Conservation (phyloP, 2,888 invertebrate genomes). For the Dryobotodes eremita region DNA sequence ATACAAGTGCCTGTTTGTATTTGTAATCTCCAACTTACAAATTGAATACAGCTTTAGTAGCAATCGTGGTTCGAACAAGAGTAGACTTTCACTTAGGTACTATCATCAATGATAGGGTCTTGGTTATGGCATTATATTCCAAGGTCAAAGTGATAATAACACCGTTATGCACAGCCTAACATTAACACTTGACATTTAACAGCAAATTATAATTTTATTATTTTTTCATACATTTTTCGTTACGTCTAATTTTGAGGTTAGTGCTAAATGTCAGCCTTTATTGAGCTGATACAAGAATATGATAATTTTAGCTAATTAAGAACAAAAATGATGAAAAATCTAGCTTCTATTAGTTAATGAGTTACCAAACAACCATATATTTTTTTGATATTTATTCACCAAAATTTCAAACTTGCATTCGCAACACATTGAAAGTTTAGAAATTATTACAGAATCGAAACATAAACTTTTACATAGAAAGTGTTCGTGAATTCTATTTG, state of each 20-base stretch:
- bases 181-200: background rate
- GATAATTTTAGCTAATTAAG: constrained; percentile 27
- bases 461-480: constrained; percentile 55
- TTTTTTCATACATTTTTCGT: background rate
- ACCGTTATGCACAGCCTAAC: background rate
- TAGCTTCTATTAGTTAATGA: background rate
- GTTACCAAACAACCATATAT: background rate
- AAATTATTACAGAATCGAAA: constrained; percentile 43
- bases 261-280: constrained; percentile 27
- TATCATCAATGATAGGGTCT: too few relatives aligned
- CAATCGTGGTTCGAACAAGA: background rate
- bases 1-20: background rate
- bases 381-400: background rate
- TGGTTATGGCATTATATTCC: too few relatives aligned
- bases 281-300: background rate
- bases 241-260: background rate
- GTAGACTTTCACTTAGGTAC: too few relatives aligned
- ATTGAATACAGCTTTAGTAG: background rate
- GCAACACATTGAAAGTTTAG: constrained; percentile 31
- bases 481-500: constrained; percentile 28
- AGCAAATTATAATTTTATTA: background rate
- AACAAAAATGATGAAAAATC: background rate
- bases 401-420: constrained; percentile 18
- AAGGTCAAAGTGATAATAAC: too few relatives aligned
- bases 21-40: background rate